Evolutionary conservation across 2,797 vertebrate genomes (phyloP).

Genomic region (Siniperca scherzeri): DNA sequence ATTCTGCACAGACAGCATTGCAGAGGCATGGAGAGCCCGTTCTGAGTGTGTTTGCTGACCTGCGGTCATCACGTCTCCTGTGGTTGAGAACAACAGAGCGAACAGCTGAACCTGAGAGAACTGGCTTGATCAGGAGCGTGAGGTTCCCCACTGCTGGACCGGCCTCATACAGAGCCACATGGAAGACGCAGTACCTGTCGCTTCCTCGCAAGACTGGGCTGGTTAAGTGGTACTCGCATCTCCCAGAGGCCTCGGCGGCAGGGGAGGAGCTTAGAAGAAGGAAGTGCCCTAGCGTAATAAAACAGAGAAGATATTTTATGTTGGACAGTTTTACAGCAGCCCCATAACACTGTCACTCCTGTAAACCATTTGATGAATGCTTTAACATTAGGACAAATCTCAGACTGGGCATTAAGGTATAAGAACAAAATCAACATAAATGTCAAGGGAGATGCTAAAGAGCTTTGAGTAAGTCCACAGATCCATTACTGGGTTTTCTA

Average conservation of each 20-base stretch:
- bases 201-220: conserved; percentile 87
- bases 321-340: conserved; percentile 28
- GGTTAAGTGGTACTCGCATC: conserved; percentile 86
- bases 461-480: not conserved
- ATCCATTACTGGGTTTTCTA: not conserved
- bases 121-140: conserved; percentile 80
- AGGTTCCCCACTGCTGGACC: conserved; percentile 81
- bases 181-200: conserved; percentile 83
- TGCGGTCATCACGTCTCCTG: conserved; percentile 57
- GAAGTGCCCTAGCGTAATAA: conserved; percentile 84
- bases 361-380: conserved; percentile 2
- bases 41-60: conserved; percentile 77
- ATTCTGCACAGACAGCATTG: not conserved
- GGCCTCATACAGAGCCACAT: conserved; percentile 84
- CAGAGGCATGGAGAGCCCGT: not conserved
- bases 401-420: not conserved
- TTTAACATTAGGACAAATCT: conserved; percentile 23
- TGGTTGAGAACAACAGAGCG: conserved; percentile 73
- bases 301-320: conserved; percentile 36
- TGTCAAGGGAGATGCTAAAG: conserved; percentile 11
- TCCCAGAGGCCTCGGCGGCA: conserved; percentile 70
- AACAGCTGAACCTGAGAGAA: conserved; percentile 73
- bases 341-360: conserved; percentile 3
- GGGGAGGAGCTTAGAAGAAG: conserved; percentile 83
- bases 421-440: conserved; percentile 19